Base-by-base conservation (phyloP, 2,797 vertebrate species). In the Sebastes hubbsi region DNA sequence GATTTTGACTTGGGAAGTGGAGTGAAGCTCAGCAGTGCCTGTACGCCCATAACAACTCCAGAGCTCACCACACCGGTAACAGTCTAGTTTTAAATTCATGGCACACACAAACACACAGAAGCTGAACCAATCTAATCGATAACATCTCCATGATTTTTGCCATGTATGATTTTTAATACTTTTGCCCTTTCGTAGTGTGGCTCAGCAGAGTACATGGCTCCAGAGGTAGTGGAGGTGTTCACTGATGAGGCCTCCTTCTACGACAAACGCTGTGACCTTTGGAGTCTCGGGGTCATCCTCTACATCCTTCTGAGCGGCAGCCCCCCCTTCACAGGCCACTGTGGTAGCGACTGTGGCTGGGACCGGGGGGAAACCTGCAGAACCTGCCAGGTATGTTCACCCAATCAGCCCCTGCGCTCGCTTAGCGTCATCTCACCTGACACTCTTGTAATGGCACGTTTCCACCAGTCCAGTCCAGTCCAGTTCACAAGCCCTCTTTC, bases 1-100 rank as follows among this genome's bases (percentile, higher is more conserved):
- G 98, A 99, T 93, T 99, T 99, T 94, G 98, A 99, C 78, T 95
- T 99, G 87, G 98, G 98, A 66, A 99, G 98, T 82, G 98, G 97
- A 25, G 95, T 99, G 70, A 98, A 99, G 93, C 90, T 99, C 81
- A 99, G 97, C 93, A 99, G 97, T 74, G 98, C 98, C 0, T 99
- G 96, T 68, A 98, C 97, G 1, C 98, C 98, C 0, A 99, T 99
- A 92, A 97, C 97, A 0, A 99, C 98, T n/a, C 98, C 98, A 0
- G 98, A 99, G 80, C 94, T 99, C 90, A 99, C 97, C 36, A 99
- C 98, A 0, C 98, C 98, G 10, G 98, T 99, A 96, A 87, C 13
- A 8, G n/a, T 13, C 52, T 13, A 5, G 2, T 46, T 68, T 46
- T 54, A 1, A 69, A 70, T 27, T 58, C 16, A 58, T 1, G 0